Conservation (phyloP, 2,113 vertebrate genomes). For the Colaptes auratus region DNA sequence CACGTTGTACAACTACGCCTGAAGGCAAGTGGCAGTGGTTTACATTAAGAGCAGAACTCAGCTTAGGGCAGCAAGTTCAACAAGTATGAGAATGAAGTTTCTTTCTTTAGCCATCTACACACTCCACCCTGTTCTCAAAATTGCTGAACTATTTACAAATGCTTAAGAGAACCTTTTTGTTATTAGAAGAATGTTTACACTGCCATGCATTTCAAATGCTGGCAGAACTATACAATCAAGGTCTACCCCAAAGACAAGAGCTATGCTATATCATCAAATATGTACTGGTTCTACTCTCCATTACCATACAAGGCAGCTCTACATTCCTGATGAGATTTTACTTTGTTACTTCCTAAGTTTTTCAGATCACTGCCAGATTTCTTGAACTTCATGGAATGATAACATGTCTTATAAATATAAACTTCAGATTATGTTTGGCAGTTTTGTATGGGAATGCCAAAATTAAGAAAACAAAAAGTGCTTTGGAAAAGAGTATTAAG, state of each 20-base stretch:
- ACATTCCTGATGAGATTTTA: constrained; percentile 77
- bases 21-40: constrained; percentile 34
- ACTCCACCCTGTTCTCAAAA: constrained; percentile 43
- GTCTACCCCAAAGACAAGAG: constrained; percentile 38
- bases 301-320: constrained; percentile 87
- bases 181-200: constrained; percentile 39
- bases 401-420: constrained; percentile 76
- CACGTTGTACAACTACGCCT: neutral
- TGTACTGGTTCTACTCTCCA: constrained; percentile 42
- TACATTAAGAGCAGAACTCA: constrained; percentile 5
- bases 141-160: constrained; percentile 31
- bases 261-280: constrained; percentile 23
- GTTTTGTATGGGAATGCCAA: constrained; percentile 25
- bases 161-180: constrained; percentile 42
- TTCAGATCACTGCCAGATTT: constrained; percentile 74
- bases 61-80: constrained; percentile 26
- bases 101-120: neutral
- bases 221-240: neutral
- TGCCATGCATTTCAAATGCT: neutral
- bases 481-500: neutral
- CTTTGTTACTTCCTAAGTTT: constrained; percentile 78
- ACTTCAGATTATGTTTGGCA: constrained; percentile 58
- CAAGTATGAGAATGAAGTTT: constrained; percentile 1
- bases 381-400: constrained; percentile 74
- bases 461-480: constrained; percentile 30